Base-by-base conservation (phyloP, 2,797 vertebrate genomes). In the Enteromius anoplus region DNA sequence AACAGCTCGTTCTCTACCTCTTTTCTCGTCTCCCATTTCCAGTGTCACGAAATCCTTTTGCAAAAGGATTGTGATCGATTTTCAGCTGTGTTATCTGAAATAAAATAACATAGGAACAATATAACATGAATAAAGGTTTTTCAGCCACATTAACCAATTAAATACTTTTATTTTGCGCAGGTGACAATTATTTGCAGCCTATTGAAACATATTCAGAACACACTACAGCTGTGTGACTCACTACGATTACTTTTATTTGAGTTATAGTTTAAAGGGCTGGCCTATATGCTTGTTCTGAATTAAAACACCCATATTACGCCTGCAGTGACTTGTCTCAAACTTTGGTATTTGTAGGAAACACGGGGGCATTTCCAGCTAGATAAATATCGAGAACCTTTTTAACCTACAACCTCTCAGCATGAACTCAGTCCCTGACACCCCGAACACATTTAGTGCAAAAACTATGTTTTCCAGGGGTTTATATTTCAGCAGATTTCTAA, bases 41-140 rank as follows among this genome's bases (percentile, higher is more conserved):
- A 1, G 98, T 99, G 94, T 99, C 98, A 85, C 98, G 96, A 90
- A 99, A 99, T 86, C 98, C 98, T 94, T 99, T 99, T 82, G 98
- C 98, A 88, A 99, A 99, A 0, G 98, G 98, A 86, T 99, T 99
- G 92, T 99, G 97, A 93, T 99, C 98, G 83, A 99, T 99, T 95
- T 99, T 99, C 93, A 99, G 93, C 88, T 99, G 98, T 1, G 98
- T 99, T 85, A 95, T 95, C 95, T 95, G 90, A 82, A 93, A 93
- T 21, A 23, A 76, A 76, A 42, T 10, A 69, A 47, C 34, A 47
- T 66, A 71, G 62, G 69, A 66, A 71, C 17, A 53, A 5, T 17
- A 37, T 47, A 32, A 23, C 19, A 26, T 4, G 3, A 84, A 68
- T 73, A 19, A 73, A 26, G 2, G 1, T 37, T 14, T 32, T 37